Evolutionary conservation across 2,797 vertebrate genomes (phyloP), one percentile per base, ranked within the genome.

Genomic region (Rallus crepitans): DNA sequence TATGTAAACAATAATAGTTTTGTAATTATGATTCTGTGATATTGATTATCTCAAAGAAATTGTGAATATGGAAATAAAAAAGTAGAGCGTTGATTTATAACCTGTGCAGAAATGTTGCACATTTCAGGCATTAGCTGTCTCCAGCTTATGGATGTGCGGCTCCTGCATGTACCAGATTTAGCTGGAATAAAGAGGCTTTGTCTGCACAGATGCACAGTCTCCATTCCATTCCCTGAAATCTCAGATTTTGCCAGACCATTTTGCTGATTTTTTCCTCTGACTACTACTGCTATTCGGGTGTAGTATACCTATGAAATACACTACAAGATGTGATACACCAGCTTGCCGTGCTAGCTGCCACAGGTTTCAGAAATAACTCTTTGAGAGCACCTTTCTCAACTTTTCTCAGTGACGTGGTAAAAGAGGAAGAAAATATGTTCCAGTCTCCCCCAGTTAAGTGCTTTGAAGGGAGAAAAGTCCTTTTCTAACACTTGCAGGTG

Each of bases 251-350:
- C 8, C 8, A 11, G 47, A 61, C 42, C 11, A 12, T 70, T 66
- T 59, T 77, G 15, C 9, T 25, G 59, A 72, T 0, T 76, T 77
- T 71, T 11, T 21, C 8, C 6, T 47, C 12, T 30, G 16, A 59
- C 70, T 89, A 52, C 60, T 60, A 1, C 59, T 66, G 31, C 47
- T 65, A 5, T 48, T 80, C 14, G 63, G n/a, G 60, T 66, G 20
- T 57, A 25, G 20, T 57, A 25, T 0, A 0, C 55, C 25, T 70
- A 23, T 55, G 42, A 70, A 73, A 55, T 57, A 27, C 0, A 0
- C 33, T 50, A 4, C 15, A 31, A 30, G 15, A 23, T 63, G 15
- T 15, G 30, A n/a, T 55, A 24, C 1, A 4, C 17, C 37, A 42
- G 15, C 27, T 70, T 84, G 21, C 28, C 69, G 12, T 40, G 37